Percentiles rank a stretch among this genome's conserved stretches.
These are phyloP conservation scores for Oreochromis grahami DNA, from an alignment of 2,797 vertebrate species.

Conservation along the genomic window DNA sequence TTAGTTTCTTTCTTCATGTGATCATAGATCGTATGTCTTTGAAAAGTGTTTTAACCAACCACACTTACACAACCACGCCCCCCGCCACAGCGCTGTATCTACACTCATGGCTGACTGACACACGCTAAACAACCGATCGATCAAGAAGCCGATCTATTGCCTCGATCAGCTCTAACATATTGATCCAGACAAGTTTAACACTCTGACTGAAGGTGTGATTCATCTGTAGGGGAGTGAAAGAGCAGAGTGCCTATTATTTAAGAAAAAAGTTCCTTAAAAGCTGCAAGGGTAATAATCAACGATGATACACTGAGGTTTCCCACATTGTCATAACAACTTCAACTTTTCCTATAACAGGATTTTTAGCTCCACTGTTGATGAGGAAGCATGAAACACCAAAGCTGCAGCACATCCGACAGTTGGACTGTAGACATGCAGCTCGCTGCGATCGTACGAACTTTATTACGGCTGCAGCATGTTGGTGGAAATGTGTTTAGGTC, in stretches of 20 bases:
- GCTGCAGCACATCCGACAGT: neutral
- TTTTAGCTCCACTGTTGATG: neutral
- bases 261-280: neutral
- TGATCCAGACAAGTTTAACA: constrained; percentile 6
- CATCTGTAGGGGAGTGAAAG: neutral
- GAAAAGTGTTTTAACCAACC: neutral
- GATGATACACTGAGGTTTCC: neutral
- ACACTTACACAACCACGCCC: neutral
- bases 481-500: constrained; percentile 1
- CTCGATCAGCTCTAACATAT: neutral
- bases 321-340: neutral
- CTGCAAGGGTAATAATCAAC: neutral
- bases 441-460: neutral
- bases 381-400: neutral
- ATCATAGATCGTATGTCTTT: neutral
- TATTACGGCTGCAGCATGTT: neutral
- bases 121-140: neutral
- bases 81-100: neutral
- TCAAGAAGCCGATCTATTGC: constrained; percentile 9
- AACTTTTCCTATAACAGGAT: neutral
- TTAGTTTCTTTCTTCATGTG: neutral
- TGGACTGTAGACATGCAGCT: neutral
- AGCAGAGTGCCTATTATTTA: neutral
- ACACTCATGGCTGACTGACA: neutral
- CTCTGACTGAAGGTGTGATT: neutral